Base-by-base conservation (phyloP, 2,797 vertebrate genomes). In the Buphagus erythrorhynchus region DNA sequence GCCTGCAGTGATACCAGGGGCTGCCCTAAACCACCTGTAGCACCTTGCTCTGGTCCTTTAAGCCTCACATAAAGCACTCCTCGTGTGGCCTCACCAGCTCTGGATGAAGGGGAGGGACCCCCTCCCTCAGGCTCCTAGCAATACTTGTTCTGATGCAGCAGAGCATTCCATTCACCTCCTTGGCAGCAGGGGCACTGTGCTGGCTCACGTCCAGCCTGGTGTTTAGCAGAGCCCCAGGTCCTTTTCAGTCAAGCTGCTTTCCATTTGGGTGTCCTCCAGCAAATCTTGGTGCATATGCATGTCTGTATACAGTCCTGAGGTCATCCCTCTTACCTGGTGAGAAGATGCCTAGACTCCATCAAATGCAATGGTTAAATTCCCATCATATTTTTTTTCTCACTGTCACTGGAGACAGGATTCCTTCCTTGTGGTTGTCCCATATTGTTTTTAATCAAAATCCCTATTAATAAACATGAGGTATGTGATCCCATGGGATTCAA, bases 321-420 rank as follows among this genome's bases (percentile, higher is more conserved):
- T 16, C 33, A 31, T 36, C 2, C 54, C 58, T 21, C 49, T 65
- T 52, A 40, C 12, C 17, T 72, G 6, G 36, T 8, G 38, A 71
- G 36, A 78, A 58, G 69, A 86, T 14, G 21, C 17, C 42, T 31
- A 8, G 10, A 5, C 6, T 75, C 26, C 8, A 7, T 36, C 10
- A 65, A 68, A 69, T 54, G 52, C 5, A 92, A 2, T 42, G 16
- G 46, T 54, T 66, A 75, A 52, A 49, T 58, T 72, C 5, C 35
- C 4, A 54, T 36, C 1, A 3, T 42, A 7, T 1, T 12, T 55
- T 36, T 48, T 24, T 21, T 2, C 54, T 6, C 11, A 3, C 21
- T 58, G 4, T 55, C 28, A 10, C 6, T 38, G 18, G 11, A 52
- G 4, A 9, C 38, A 68, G 28, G 19, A 83, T 80, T 79, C 76